Conservation (phyloP, 2,888 invertebrate species). For the Drosophila meridiana region DNA sequence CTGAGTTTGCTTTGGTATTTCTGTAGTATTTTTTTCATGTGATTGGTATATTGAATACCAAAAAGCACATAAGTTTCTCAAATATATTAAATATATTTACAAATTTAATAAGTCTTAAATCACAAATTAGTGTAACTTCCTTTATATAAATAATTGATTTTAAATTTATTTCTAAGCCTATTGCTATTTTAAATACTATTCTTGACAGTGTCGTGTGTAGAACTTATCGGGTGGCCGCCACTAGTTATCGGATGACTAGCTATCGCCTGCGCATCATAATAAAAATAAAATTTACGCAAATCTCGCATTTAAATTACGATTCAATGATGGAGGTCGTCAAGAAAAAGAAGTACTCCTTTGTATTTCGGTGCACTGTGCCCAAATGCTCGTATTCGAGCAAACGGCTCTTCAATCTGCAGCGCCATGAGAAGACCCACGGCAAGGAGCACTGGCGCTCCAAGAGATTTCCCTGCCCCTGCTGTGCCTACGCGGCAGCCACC, state of each 20-base stretch:
- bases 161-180: neutral
- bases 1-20: slow-evolving; percentile 4
- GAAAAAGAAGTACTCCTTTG: slow-evolving; percentile 25
- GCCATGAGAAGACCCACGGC: slow-evolving; percentile 44
- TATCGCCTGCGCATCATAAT: slow-evolving; percentile 15
- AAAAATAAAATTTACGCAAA: slow-evolving; percentile 8
- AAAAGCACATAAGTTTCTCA: too few species aligned
- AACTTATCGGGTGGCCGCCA: slow-evolving; percentile 40
- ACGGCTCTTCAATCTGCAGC: slow-evolving; percentile 47
- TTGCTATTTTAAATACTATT: neutral
- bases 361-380: slow-evolving; percentile 40
- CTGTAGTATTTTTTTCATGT: slow-evolving; percentile 4
- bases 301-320: neutral
- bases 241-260: slow-evolving; percentile 12
- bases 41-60: too few species aligned
- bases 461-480: slow-evolving; percentile 49
- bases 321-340: slow-evolving; percentile 14
- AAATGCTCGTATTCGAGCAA: slow-evolving; percentile 44
- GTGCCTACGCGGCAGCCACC: slow-evolving; percentile 48
- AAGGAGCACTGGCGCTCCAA: slow-evolving; percentile 50
- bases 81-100: too few species aligned
- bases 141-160: neutral
- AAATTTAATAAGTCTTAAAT: too few species aligned
- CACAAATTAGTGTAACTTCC: too few species aligned
- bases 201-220: neutral